Evolutionary conservation across 1,140 invertebrate species (phyloP).

Genomic region (Pseudoatta argentina): DNA sequence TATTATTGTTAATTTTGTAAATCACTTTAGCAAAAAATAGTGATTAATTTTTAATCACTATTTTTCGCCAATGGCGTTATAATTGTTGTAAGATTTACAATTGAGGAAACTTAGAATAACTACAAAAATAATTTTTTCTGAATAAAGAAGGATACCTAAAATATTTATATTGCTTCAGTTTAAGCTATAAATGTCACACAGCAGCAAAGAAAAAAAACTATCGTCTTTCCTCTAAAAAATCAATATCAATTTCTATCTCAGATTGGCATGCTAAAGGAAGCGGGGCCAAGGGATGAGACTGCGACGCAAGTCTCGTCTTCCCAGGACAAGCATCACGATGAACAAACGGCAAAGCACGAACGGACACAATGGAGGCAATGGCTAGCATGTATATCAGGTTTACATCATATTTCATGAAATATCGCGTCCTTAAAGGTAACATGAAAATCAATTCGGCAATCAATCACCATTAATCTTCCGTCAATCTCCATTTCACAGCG

Average conservation of each 20-base stretch:
- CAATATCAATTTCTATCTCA: constrained; percentile 63
- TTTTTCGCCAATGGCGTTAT: not conserved
- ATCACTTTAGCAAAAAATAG: not conserved
- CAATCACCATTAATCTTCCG: constrained; percentile 1
- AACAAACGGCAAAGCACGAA: not conserved
- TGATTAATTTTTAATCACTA: constrained; percentile 8
- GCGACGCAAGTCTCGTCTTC: constrained; percentile 41
- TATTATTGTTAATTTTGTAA: not conserved
- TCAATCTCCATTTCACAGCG: constrained; percentile 75
- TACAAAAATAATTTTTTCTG: not conserved
- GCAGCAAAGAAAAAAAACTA: not conserved
- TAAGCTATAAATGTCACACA: not conserved
- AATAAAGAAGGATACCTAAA: not conserved
- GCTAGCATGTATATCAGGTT: constrained; percentile 83
- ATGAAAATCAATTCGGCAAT: constrained; percentile 20
- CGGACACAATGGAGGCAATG: constrained; percentile 83
- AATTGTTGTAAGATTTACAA: not conserved
- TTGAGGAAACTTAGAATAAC: not conserved
- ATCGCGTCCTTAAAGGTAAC: not conserved
- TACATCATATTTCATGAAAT: constrained; percentile 37
- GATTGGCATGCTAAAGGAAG: constrained; percentile 76
- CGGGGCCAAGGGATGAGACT: constrained; percentile 43
- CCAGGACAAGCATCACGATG: constrained; percentile 62
- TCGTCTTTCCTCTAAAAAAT: not conserved
- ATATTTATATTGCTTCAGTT: not conserved